These are phyloP conservation scores for Pseudomyrmex pallidus DNA, from an alignment of 1,140 invertebrate species.

Conservation along the genomic window DNA sequence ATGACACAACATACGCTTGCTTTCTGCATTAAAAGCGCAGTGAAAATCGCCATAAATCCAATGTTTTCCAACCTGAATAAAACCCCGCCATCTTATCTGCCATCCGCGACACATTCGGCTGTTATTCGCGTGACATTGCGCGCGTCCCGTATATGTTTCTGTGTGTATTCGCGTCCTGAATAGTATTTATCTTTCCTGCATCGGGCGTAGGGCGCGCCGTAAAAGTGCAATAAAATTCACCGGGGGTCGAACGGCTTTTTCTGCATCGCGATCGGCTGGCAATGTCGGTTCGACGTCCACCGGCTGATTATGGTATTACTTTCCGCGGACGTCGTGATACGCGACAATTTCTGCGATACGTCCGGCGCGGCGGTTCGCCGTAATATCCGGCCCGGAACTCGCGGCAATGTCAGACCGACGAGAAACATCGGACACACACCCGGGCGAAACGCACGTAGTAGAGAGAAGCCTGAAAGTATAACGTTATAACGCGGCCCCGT, in stretches of 20 bases:
- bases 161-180: not conserved
- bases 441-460: slow-evolving; percentile 28
- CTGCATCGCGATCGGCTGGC: not conserved
- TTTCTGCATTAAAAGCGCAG: slow-evolving; percentile 1
- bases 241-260: slow-evolving; percentile 25
- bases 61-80: slow-evolving; percentile 8
- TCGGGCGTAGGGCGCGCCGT: not conserved
- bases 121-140: slow-evolving; percentile 17
- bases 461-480: slow-evolving; percentile 40
- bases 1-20: not conserved
- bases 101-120: not conserved
- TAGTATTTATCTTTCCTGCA: slow-evolving; percentile 42
- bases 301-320: slow-evolving; percentile 61
- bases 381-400: slow-evolving; percentile 61
- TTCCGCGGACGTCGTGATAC: slow-evolving; percentile 54
- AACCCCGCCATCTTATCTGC: not conserved
- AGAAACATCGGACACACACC: slow-evolving; percentile 25
- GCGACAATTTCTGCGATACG: slow-evolving; percentile 62
- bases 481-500: slow-evolving; percentile 34
- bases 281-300: slow-evolving; percentile 27
- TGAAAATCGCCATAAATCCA: not conserved
- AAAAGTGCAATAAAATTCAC: slow-evolving; percentile 43
- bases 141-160: not conserved
- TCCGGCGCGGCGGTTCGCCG: slow-evolving; percentile 42
- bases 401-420: slow-evolving; percentile 7